These are phyloP conservation scores for Ivindomyrus marchei DNA, from an alignment of 2,113 vertebrate genomes.

Conservation along the genomic window DNA sequence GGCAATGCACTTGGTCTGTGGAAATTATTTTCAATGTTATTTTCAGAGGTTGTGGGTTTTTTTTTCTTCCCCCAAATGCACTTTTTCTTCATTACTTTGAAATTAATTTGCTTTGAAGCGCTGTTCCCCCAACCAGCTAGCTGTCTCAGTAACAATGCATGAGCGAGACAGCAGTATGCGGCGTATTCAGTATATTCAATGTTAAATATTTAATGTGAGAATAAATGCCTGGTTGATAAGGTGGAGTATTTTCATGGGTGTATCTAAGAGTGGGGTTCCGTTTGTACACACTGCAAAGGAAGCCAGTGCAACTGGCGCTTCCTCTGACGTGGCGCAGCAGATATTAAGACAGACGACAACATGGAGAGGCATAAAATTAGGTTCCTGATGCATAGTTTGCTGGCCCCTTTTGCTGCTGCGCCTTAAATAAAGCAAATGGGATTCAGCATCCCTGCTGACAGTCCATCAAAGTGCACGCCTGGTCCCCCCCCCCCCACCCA, in stretches of 20 bases:
- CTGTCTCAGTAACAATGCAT: constrained; percentile 63
- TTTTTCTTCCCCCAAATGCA: constrained; percentile 46
- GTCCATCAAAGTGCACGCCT: background rate
- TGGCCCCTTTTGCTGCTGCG: background rate
- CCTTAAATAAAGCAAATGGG: background rate
- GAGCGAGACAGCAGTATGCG: constrained; percentile 46
- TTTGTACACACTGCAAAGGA: background rate
- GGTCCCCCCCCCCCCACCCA: background rate
- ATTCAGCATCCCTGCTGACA: background rate
- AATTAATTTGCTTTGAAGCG: constrained; percentile 38
- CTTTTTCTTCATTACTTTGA: constrained; percentile 23
- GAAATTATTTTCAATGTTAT: constrained; percentile 50
- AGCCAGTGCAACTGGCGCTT: background rate
- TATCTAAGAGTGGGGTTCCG: background rate
- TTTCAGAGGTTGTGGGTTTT: constrained; percentile 25
- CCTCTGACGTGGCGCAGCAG: background rate
- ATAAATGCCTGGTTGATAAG: constrained; percentile 5
- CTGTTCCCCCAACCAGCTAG: constrained; percentile 51
- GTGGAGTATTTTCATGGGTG: background rate
- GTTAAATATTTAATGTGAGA: constrained; percentile 15
- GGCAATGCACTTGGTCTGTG: constrained; percentile 55
- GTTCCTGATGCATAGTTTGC: background rate
- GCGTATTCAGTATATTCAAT: constrained; percentile 12
- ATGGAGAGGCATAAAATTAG: background rate
- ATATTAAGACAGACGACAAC: background rate